These are phyloP conservation scores for Bergia sp. DNA, from an alignment of 92 coral and sea anemone species.

Conservation along the genomic window DNA sequence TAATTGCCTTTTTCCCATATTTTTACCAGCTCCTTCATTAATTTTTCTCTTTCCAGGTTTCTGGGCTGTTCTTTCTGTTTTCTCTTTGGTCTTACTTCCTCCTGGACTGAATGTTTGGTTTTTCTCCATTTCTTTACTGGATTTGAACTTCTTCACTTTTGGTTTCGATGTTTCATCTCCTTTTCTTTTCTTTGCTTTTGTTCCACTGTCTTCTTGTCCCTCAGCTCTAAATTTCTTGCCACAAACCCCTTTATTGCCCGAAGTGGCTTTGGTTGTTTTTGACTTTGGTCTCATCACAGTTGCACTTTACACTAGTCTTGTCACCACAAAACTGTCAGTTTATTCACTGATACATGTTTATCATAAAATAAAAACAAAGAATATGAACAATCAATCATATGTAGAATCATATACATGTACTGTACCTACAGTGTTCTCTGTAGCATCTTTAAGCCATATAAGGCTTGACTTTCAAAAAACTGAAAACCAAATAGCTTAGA, in stretches of 20 bases:
- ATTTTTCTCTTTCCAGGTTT: not conserved
- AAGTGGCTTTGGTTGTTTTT: conserved; percentile 32
- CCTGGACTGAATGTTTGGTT: not conserved
- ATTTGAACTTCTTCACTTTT: conserved; percentile 51
- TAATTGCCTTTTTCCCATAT: conserved; percentile 27
- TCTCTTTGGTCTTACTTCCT: not conserved
- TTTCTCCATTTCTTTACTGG: conserved; percentile 2
- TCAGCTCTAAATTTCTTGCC: conserved; percentile 33
- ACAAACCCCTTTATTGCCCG: conserved; percentile 18
- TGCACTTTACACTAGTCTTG: not conserved
- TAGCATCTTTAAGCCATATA: too few relatives aligned
- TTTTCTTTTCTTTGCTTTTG: conserved; percentile 42
- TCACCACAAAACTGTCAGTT: not conserved
- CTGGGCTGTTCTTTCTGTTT: not conserved
- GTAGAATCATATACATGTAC: not conserved
- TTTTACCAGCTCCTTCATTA: not conserved
- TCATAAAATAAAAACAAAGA: not conserved
- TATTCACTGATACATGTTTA: not conserved
- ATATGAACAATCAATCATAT: not conserved
- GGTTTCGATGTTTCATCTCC: conserved; percentile 32
- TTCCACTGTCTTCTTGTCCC: conserved; percentile 52
- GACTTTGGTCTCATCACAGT: conserved; percentile 31
- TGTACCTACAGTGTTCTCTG: too few relatives aligned
- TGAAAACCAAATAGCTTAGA: too few relatives aligned
- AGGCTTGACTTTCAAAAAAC: too few relatives aligned